Conservation (phyloP, 2,113 vertebrate species). For the Lamprotornis superbus region DNA sequence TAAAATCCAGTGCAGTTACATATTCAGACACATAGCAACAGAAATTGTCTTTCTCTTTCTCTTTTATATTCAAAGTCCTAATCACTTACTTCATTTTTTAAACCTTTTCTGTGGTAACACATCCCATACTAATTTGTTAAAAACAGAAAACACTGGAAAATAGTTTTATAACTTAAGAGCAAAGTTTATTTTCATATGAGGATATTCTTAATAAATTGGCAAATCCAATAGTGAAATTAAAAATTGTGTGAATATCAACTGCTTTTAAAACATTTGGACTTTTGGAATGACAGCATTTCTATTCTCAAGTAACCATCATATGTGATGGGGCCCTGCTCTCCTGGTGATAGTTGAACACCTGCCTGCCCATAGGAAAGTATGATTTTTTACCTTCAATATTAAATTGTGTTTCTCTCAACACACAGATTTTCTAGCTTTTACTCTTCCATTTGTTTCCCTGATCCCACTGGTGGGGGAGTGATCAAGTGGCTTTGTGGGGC, state of each 20-base stretch:
- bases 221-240: neutral
- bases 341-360: neutral
- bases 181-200: neutral
- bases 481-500: neutral
- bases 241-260: neutral
- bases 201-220: neutral
- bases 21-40: neutral
- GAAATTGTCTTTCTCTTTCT: neutral
- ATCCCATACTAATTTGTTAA: neutral
- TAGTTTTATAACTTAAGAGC: neutral
- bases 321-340: neutral
- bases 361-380: neutral
- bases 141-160: neutral
- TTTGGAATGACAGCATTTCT: accelerated
- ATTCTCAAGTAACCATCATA: neutral
- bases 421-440: neutral
- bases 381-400: neutral
- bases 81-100: neutral
- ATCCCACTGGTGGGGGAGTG: accelerated
- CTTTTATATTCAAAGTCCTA: neutral
- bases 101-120: neutral
- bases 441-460: neutral
- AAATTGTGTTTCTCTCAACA: neutral
- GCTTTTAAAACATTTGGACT: neutral
- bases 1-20: neutral